Conservation (phyloP, 23 tunicate species). For the Halocynthia aurantium region DNA sequence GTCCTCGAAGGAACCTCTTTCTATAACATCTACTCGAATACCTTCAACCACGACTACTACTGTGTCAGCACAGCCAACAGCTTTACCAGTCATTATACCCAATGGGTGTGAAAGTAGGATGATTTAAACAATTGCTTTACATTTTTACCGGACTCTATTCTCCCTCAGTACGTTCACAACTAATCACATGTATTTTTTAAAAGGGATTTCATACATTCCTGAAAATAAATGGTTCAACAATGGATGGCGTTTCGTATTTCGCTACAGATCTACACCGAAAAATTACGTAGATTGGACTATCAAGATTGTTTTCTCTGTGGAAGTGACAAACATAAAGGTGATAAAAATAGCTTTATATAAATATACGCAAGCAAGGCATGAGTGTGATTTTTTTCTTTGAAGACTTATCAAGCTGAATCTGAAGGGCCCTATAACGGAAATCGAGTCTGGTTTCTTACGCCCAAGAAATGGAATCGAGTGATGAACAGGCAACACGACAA, state of each 20-base stretch:
- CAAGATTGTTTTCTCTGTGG: constrained; percentile 15
- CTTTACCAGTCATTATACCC: constrained; percentile 10
- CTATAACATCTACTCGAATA: not conserved
- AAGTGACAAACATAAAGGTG: constrained; percentile 21
- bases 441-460: constrained; percentile 27
- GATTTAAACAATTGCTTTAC: not conserved
- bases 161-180: too few species aligned
- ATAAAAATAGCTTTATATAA: not conserved
- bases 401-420: constrained; percentile 17
- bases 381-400: not conserved
- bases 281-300: constrained; percentile 23
- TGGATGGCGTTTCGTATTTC: constrained; percentile 17
- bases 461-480: constrained; percentile 7
- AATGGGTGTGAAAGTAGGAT: constrained; percentile 16
- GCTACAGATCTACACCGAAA: constrained; percentile 16
- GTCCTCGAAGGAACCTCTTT: constrained; percentile 8
- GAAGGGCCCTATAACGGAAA: constrained; percentile 18
- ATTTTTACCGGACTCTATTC: too few species aligned
- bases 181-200: too few species aligned
- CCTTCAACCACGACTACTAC: constrained; percentile 22
- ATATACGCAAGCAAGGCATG: not conserved
- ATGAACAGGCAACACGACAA: constrained; percentile 10
- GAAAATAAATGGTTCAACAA: constrained; percentile 5
- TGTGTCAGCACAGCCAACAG: constrained; percentile 11
- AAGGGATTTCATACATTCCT: not conserved